Conservation (phyloP, 2,888 invertebrate genomes). For the Tillus elongatus region DNA sequence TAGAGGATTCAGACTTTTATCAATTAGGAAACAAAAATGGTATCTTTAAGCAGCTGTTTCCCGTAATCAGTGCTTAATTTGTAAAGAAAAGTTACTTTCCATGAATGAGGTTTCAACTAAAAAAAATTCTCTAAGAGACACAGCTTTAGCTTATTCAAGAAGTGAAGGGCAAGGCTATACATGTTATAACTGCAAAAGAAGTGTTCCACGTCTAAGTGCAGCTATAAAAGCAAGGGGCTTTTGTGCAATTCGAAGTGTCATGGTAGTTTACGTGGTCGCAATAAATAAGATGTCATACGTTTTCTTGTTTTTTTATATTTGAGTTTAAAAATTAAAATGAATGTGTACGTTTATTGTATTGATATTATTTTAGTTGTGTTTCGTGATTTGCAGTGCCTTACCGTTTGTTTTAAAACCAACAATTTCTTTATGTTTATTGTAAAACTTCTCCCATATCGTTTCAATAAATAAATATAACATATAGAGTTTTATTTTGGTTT, state of each 20-base stretch:
- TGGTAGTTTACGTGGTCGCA: slow-evolving; percentile 17
- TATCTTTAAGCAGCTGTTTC: slow-evolving; percentile 17
- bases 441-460: background rate
- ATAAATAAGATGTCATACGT: slow-evolving; percentile 12
- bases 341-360: background rate
- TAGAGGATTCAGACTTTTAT: slow-evolving; percentile 23
- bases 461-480: background rate
- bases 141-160: slow-evolving; percentile 20
- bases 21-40: slow-evolving; percentile 21
- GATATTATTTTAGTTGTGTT: slow-evolving; percentile 1
- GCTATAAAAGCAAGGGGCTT: slow-evolving; percentile 20
- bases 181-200: slow-evolving; percentile 18
- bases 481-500: slow-evolving; percentile 1
- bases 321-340: slow-evolving; percentile 1
- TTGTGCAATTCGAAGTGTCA: slow-evolving; percentile 23
- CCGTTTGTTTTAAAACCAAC: background rate
- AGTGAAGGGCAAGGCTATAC: slow-evolving; percentile 21
- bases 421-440: slow-evolving; percentile 1
- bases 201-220: slow-evolving; percentile 18
- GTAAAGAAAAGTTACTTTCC: slow-evolving; percentile 23
- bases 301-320: background rate
- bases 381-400: no score
- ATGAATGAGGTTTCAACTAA: slow-evolving; percentile 20
- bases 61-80: slow-evolving; percentile 21
- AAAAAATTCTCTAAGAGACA: slow-evolving; percentile 22